Base-by-base conservation (phyloP, 2,888 invertebrate genomes). In the Chymomyza fuscimana region DNA sequence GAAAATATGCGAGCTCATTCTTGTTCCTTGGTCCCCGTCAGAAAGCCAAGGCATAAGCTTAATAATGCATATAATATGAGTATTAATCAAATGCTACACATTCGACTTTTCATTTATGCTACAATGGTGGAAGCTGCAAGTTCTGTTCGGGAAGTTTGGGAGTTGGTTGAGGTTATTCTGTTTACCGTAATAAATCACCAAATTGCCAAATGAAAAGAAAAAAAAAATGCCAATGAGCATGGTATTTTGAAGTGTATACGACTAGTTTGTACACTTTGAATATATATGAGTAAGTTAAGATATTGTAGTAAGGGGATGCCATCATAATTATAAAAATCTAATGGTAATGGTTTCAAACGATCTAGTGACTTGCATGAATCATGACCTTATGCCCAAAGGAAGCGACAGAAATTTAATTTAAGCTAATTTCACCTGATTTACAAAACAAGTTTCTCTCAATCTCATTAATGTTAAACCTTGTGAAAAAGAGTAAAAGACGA, bases 1-100 rank as follows among this genome's bases (percentile, higher is more conserved):
- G 61, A 67, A 74, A 61, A 71, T 54, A 67, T 70, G 61, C 40
- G 29, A 22, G 56, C 56, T 29, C 56, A n/a, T 29, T 58, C 29
- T 7, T 5, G 22, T 29, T 22, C 19, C 16, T 12, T 16, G 56
- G 9, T 32, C 9, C 25, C 6, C 56, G 29, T 1, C 12, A 58
- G 12, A 58, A 58, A 58, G 56, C 56, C 19, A 59, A 59, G n/a
- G 40, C 40, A 56, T 56, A 56, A 16, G 82, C 73, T 74, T 88
- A 84, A 88, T 84, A 88, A 86, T 87, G 85, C 88, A 82, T 84
- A 84, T 84, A 88, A 84, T 84, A 86, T 86, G 87, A 76, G 82
- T 82, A 84, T 84, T 86, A 84, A 84, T 84, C 88, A 84, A 86
- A 76, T 73, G 74, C 79, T 80, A 74, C 73, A 75, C 80, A 88